phyloP scores from a whole-genome alignment of 2,797 vertebrate genomes.

The Takifugu rubripes region DNA sequence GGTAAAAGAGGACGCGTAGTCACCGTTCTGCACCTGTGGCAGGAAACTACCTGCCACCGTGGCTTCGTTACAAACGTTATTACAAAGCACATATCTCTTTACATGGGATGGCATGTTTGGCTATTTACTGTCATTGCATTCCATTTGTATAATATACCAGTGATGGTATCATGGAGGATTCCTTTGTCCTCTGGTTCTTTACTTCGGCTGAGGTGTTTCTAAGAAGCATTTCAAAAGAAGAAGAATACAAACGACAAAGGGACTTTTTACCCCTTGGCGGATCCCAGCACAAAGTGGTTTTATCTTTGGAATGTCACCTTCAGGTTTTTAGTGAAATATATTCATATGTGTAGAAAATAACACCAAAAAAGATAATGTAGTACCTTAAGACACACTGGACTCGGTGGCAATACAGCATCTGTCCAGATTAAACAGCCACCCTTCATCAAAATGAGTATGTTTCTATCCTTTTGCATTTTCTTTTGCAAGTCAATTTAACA shows the following conservation, averaged over 20 bases:
- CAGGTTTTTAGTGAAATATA: slow-evolving; percentile 41
- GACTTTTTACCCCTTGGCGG: slow-evolving; percentile 37
- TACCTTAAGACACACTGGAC: too few species aligned
- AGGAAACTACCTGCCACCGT: slow-evolving; percentile 29
- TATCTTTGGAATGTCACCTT: slow-evolving; percentile 73
- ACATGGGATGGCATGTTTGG: background rate
- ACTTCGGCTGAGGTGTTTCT: slow-evolving; percentile 57
- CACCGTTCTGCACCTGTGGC: slow-evolving; percentile 37
- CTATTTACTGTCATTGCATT: too few species aligned
- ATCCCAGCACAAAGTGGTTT: slow-evolving; percentile 50
- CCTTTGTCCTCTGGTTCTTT: slow-evolving; percentile 41
- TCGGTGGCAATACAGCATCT: too few species aligned
- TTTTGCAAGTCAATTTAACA: too few species aligned
- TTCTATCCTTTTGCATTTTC: too few species aligned
- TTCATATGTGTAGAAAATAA: background rate
- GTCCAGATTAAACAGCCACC: too few species aligned
- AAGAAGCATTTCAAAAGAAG: slow-evolving; percentile 9
- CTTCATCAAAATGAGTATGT: too few species aligned
- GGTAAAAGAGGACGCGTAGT: slow-evolving; percentile 26
- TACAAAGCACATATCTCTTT: slow-evolving; percentile 9
- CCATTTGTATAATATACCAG: too few species aligned
- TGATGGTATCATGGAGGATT: too few species aligned
- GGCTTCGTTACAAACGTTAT: slow-evolving; percentile 1
- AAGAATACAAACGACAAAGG: slow-evolving; percentile 46
- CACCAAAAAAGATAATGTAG: too few species aligned